Percentiles rank a stretch among this genome's conserved stretches.
phyloP scores from a whole-genome alignment of 2,797 vertebrate species.

The Cynodonichthys magdalenae region DNA sequence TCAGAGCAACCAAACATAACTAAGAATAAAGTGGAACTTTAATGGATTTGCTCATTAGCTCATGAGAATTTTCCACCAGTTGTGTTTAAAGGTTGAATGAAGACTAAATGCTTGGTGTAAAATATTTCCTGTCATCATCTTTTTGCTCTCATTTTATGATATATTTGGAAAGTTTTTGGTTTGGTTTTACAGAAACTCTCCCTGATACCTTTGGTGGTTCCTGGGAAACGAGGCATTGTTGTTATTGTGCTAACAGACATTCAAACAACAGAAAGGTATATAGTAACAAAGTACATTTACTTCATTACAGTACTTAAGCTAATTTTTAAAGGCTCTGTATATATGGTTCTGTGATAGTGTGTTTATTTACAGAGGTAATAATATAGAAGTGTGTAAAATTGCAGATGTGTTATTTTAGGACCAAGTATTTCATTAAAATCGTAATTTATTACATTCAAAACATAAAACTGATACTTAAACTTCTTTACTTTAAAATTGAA shows the following conservation, averaged over 20 bases:
- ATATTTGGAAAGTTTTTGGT: background rate
- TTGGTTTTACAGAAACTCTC: constrained; percentile 15
- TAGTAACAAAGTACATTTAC: too few relatives aligned
- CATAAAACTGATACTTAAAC: too few relatives aligned
- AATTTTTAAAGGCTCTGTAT: too few relatives aligned
- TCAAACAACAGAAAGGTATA: constrained; percentile 47
- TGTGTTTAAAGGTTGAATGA: constrained; percentile 1
- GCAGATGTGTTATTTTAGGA: too few relatives aligned
- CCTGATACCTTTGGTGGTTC: constrained; percentile 68
- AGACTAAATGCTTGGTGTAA: constrained; percentile 6
- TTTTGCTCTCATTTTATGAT: constrained; percentile 9
- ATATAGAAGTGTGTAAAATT: too few relatives aligned
- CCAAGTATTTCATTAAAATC: too few relatives aligned
- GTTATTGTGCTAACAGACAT: constrained; percentile 19
- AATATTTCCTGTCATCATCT: background rate
- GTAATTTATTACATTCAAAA: too few relatives aligned
- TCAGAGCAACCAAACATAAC: constrained; percentile 15
- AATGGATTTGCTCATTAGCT: constrained; percentile 4
- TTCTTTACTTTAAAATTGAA: too few relatives aligned
- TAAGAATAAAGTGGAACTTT: constrained; percentile 5
- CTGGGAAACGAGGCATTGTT: constrained; percentile 36
- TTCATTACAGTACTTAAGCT: too few relatives aligned
- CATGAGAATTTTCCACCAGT: constrained; percentile 1
- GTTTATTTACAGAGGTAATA: too few relatives aligned
- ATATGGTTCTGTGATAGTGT: too few relatives aligned